These are phyloP conservation scores for Bombyx huttoni DNA, from an alignment of 2,888 invertebrate genomes.

Conservation along the genomic window DNA sequence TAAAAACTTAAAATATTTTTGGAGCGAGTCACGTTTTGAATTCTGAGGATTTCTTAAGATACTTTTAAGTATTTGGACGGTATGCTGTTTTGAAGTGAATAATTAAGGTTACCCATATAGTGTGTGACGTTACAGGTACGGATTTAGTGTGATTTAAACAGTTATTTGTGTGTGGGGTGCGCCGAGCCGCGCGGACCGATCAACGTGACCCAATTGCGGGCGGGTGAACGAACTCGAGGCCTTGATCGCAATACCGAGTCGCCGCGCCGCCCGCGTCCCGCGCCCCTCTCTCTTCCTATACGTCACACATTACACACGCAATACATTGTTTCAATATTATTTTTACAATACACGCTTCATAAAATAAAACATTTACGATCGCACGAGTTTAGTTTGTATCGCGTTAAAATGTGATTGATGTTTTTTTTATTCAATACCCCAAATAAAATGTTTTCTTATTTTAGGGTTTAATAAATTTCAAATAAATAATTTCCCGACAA, in stretches of 20 bases:
- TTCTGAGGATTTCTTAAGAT: slow-evolving; percentile 10
- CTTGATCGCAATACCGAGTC: slow-evolving; percentile 67
- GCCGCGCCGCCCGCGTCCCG: slow-evolving; percentile 21
- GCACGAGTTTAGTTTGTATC: slow-evolving; percentile 11
- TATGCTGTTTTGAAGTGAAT: slow-evolving; percentile 13
- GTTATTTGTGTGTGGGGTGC: slow-evolving; percentile 53
- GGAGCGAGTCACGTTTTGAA: neutral
- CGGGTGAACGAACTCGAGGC: slow-evolving; percentile 69
- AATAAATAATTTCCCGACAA: no score
- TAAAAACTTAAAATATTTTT: no score
- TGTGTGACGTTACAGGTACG: slow-evolving; percentile 52
- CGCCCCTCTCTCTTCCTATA: slow-evolving; percentile 18
- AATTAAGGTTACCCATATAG: slow-evolving; percentile 37
- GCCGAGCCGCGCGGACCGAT: slow-evolving; percentile 41
- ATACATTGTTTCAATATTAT: slow-evolving; percentile 41
- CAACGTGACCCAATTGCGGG: slow-evolving; percentile 61
- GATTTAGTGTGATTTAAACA: slow-evolving; percentile 60
- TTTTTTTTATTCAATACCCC: neutral
- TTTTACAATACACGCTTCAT: slow-evolving; percentile 23
- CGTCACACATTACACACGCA: slow-evolving; percentile 35
- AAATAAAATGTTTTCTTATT: no score
- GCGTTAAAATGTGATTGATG: slow-evolving; percentile 12
- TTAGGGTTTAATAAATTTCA: no score
- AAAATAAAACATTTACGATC: slow-evolving; percentile 17
- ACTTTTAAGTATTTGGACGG: neutral